Base-by-base conservation (phyloP, 30 jellyfish, hydroid and myxozoan species). In the Aurelia coerulea region DNA sequence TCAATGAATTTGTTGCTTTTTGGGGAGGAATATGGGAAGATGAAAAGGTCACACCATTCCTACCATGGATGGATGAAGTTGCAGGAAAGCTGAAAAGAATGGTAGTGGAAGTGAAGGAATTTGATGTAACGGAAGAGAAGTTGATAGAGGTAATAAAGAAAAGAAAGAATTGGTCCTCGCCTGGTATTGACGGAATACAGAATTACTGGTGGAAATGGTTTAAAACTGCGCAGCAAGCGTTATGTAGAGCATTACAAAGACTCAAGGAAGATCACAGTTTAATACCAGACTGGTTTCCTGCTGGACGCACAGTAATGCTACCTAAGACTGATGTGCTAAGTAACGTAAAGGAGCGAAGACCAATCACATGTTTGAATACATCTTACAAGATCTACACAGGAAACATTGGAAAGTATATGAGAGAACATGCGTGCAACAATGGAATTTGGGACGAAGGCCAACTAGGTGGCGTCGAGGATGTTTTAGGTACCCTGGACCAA, bases 161-260 rank as follows among this genome's bases (percentile, higher is more conserved):
- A 67, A 67, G 78, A 12, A 67, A 67, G 66, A 67, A 67, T 31
- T 67, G 78, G 78, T 67, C 78, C 78, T 67, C 78, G 49, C 78
- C 63, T 23, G 34, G 78, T 35, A 67, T 67, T 12, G 83, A 73
- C 42, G 83, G 83, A 73, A 73, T 73, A 32, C 83, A 42, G 37
- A 73, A 73, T 42, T 73, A 73, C n/a, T 4, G 78, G 13, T 17
- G 32, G 53, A 68, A 37, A 42, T 2, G 46, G 70, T 32, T 37
- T 37, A 37, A 37, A 37, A 37, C 49, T 2, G 49, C 49, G 49
- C 49, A 37, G 49, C 49, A 37, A 37, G 49, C 49, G 5, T 37
- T 37, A 37, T 37, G 49, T 5, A 37, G 49, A 37, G 49, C 49
- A 37, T 37, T 37, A 37, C 49, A 5, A 37, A 37, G 49, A 37